Evolutionary conservation across 2,888 invertebrate genomes (phyloP), one percentile per base, ranked within the genome.

Genomic region (Cataglyphis albicans): DNA sequence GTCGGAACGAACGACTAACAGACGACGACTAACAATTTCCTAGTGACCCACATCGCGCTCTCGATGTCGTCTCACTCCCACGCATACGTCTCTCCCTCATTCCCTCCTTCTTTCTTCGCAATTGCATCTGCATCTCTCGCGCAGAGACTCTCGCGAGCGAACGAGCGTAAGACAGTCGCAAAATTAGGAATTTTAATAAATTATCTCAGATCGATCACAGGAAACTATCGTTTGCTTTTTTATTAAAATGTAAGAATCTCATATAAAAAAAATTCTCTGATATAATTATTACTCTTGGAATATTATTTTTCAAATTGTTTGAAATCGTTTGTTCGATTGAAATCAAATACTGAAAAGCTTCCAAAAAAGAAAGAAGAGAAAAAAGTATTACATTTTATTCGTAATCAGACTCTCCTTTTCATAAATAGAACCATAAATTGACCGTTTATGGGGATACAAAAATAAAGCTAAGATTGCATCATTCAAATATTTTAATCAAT

Each of bases 1-100:
- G 87, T 88, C 88, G 89, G 89, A 85, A 88, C 89, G 89, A 86
- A 25, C 25, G 25, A 25, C 90, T 78, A 74, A 74, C 64, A 74
- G 63, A 74, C 63, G 90, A 91, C 93, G 91, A 91, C 90, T 89
- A 91, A 91, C 91, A 91, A 93, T 94, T 93, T 93, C 93, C 93
- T 92, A 92, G 92, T 94, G 94, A 93, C 94, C 94, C 89, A 93
- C 92, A 89, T 88, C 84, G 87, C 73, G 84, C 80, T 84, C 83
- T 84, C 85, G 84, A 84, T 89, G 87, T 29, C n/a, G 84, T 85
- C 83, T 75, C 86, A 82, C 86, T 88, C 87, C 87, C 85, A 89
- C 89, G 88, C 85, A 64, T 65, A 67, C 63, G 59, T 48, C 59
- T 65, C 78, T 32, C 57, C 21, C 65, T 41, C n/a, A 18, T 67